A percentile compares a stretch with the other conserved stretches of the same genome.
Evolutionary conservation across 2,113 vertebrate genomes (phyloP).

Genomic region (Pelmatolapia mariae): DNA sequence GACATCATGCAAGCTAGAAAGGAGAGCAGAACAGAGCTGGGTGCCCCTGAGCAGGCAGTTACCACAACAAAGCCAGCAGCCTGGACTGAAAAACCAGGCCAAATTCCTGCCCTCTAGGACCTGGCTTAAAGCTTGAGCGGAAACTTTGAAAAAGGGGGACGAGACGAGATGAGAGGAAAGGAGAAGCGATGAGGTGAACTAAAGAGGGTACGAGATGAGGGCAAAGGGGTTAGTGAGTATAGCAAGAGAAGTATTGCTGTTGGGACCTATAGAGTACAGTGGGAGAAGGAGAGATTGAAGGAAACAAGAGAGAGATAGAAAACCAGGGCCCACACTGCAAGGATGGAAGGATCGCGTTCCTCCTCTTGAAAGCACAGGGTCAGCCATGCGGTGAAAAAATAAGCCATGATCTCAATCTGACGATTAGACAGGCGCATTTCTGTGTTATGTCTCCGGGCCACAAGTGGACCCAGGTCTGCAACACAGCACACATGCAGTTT

Average conservation of each 20-base stretch:
- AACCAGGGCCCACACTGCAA: conserved; percentile 45
- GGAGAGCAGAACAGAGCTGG: conserved; percentile 44
- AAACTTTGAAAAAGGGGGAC: conserved; percentile 57
- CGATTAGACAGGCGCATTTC: conserved; percentile 71
- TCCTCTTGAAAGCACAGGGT: conserved; percentile 57
- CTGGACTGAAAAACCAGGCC: conserved; percentile 61
- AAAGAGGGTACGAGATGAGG: conserved; percentile 35
- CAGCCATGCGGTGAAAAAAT: conserved; percentile 54
- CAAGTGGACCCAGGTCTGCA: conserved; percentile 41
- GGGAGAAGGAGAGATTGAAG: conserved; percentile 37
- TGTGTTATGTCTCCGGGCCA: conserved; percentile 58
- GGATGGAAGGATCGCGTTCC: conserved; percentile 61
- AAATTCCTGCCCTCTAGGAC: conserved; percentile 68
- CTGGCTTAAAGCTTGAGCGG: conserved; percentile 56
- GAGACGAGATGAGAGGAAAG: conserved; percentile 26
- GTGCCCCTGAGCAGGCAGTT: conserved; percentile 64
- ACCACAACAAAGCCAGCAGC: conserved; percentile 68
- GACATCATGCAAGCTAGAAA: conserved; percentile 51
- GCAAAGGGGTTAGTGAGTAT: conserved; percentile 36
- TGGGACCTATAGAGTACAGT: conserved; percentile 42
- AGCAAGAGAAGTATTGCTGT: conserved; percentile 52
- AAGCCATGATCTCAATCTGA: conserved; percentile 70
- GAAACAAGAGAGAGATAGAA: conserved; percentile 35
- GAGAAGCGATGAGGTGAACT: conserved; percentile 3
- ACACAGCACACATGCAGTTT: conserved; percentile 7